phyloP scores from a whole-genome alignment of 2,113 vertebrate genomes.

The Elachura formosa region DNA sequence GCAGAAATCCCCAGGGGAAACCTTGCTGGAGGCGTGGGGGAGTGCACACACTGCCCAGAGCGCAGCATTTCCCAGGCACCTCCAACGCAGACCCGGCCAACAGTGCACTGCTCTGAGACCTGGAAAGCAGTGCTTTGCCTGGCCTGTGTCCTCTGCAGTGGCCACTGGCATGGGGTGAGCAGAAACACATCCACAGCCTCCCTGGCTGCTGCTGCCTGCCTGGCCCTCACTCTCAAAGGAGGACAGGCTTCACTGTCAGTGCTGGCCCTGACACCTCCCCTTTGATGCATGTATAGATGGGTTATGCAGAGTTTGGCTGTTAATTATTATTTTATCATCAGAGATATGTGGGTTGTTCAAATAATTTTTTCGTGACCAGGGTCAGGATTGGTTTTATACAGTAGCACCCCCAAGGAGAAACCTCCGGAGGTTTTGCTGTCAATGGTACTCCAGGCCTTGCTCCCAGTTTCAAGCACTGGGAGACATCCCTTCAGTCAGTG shows the following conservation, averaged over 20 bases:
- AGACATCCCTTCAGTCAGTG: not conserved
- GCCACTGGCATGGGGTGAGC: not conserved
- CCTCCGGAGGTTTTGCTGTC: not conserved
- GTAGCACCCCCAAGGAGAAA: not conserved
- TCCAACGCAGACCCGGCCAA: not conserved
- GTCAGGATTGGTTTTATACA: not conserved
- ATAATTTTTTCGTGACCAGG: not conserved
- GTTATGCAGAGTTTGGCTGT: not conserved
- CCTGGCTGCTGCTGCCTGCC: not conserved
- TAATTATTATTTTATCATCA: not conserved
- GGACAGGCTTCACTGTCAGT: not conserved
- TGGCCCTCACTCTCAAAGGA: not conserved
- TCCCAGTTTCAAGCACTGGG: not conserved
- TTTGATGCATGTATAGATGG: not conserved
- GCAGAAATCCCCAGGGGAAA: not conserved
- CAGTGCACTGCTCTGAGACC: not conserved
- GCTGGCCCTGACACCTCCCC: not conserved
- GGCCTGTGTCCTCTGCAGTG: not conserved
- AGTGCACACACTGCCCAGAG: not conserved
- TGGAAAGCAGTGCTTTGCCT: no score
- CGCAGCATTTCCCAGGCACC: accelerated
- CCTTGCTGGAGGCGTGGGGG: not conserved
- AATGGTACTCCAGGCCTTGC: not conserved
- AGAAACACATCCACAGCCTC: accelerated
- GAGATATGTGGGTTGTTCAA: not conserved